These are phyloP conservation scores for Volucella inanis DNA, from an alignment of 2,888 invertebrate genomes.

Conservation along the genomic window DNA sequence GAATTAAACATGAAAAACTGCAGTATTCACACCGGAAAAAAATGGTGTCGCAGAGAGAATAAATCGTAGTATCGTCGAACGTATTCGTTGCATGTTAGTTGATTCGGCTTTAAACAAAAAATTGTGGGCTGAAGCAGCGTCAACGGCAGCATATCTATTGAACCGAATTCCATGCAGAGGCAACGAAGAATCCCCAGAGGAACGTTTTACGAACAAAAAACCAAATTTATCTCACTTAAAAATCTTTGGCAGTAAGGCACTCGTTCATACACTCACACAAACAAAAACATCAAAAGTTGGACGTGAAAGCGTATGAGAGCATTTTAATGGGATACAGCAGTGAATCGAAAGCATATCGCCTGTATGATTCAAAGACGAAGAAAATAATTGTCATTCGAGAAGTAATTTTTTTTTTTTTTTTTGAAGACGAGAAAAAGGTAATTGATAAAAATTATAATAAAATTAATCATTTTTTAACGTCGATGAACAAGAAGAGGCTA, in stretches of 20 bases:
- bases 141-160: slow-evolving; percentile 11
- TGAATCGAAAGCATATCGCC: background rate
- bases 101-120: slow-evolving; percentile 38
- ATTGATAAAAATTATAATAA: background rate
- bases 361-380: background rate
- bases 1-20: slow-evolving; percentile 72
- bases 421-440: background rate
- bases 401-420: background rate
- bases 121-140: background rate
- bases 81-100: slow-evolving; percentile 66
- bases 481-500: too few relatives aligned
- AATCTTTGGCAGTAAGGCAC: slow-evolving; percentile 63
- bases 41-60: slow-evolving; percentile 72
- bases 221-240: slow-evolving; percentile 37
- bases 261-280: slow-evolving; percentile 63
- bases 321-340: background rate
- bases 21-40: slow-evolving; percentile 72
- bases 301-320: slow-evolving; percentile 8
- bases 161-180: slow-evolving; percentile 25
- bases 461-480: background rate
- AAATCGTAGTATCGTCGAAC: slow-evolving; percentile 74
- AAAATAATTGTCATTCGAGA: background rate
- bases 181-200: slow-evolving; percentile 26
- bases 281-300: slow-evolving; percentile 51
- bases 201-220: slow-evolving; percentile 4